Evolutionary conservation across 2,113 vertebrate species (phyloP), one percentile per base, ranked within the genome.

Genomic region (Phylloscopus whistleri): DNA sequence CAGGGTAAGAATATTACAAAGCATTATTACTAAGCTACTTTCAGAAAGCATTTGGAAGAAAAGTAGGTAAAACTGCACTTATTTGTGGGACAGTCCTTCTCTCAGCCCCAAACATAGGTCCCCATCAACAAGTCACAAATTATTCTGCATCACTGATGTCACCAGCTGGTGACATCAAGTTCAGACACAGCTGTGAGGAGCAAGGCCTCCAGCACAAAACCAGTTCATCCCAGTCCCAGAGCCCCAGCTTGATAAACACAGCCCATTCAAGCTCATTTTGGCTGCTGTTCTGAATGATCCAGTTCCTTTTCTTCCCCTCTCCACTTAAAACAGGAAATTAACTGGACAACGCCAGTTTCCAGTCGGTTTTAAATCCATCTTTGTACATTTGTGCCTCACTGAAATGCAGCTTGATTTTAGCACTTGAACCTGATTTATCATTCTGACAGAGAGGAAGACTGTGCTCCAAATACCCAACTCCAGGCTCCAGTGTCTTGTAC

Each of bases 281-380:
- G 55, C 63, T 86, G 75, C 43, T 83, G 2, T 17, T 78, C 49
- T 78, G 33, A 75, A 90, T 91, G 53, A 92, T 31, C 59, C 85
- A 55, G 70, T 64, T 89, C 75, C 75, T 77, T 87, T 84, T 91
- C 75, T 84, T 95, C 37, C 49, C 37, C 37, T 70, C 55, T 67
- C 79, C 64, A 70, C 37, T 86, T 93, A 51, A 86, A 92, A 49
- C 52, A 95, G 90, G 80, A 96, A 94, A 92, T 74, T 37, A 74
- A 81, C 59, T 53, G 79, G 76, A 84, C 68, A 94, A 86, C 2
- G 0, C n/a, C 87, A 72, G 64, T 49, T 93, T 81, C 90, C 85
- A 94, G 55, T 59, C 63, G 77, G 68, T 48, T 86, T 62, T 43
- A 90, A 52, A 95, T 77, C n/a, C 21, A 84, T 23, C 63, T 87